Percentiles rank a stretch among this genome's conserved stretches.
These are phyloP conservation scores for Vanessa atalanta DNA, from an alignment of 1,140 invertebrate genomes.

Conservation along the genomic window DNA sequence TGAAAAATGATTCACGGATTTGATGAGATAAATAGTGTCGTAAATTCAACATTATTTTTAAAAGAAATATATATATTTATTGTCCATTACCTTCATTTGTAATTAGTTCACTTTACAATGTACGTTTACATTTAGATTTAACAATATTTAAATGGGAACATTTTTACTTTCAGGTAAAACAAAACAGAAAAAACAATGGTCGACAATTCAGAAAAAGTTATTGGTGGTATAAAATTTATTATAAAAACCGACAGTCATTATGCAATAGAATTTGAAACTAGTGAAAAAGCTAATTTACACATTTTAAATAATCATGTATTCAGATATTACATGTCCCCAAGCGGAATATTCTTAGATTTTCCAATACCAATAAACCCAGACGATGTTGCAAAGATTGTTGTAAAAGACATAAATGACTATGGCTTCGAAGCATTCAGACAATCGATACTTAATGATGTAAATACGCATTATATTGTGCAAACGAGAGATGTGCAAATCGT, in stretches of 20 bases:
- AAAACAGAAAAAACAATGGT: conserved; percentile 15
- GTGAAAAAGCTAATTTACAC: conserved; percentile 55
- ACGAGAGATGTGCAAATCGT: conserved; percentile 59
- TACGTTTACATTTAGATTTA: neutral
- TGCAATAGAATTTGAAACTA: conserved; percentile 53
- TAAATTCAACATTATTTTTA: no score
- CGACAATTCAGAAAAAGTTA: conserved; percentile 21
- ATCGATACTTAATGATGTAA: conserved; percentile 47
- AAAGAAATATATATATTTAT: no score
- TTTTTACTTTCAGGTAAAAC: neutral
- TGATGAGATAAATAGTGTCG: no score
- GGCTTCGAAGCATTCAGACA: conserved; percentile 52
- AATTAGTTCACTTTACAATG: no score
- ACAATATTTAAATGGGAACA: neutral
- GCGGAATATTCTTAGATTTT: conserved; percentile 58
- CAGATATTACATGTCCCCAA: conserved; percentile 67
- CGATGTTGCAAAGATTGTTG: conserved; percentile 62
- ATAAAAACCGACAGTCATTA: conserved; percentile 52
- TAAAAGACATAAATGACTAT: conserved; percentile 56
- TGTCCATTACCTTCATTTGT: no score
- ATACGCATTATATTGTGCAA: conserved; percentile 51
- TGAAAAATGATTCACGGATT: no score
- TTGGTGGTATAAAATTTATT: conserved; percentile 50
- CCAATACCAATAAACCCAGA: conserved; percentile 58
- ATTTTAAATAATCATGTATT: conserved; percentile 68